These are phyloP conservation scores for Luscinia megarhynchos DNA, from an alignment of 2,797 vertebrate genomes.

Conservation along the genomic window DNA sequence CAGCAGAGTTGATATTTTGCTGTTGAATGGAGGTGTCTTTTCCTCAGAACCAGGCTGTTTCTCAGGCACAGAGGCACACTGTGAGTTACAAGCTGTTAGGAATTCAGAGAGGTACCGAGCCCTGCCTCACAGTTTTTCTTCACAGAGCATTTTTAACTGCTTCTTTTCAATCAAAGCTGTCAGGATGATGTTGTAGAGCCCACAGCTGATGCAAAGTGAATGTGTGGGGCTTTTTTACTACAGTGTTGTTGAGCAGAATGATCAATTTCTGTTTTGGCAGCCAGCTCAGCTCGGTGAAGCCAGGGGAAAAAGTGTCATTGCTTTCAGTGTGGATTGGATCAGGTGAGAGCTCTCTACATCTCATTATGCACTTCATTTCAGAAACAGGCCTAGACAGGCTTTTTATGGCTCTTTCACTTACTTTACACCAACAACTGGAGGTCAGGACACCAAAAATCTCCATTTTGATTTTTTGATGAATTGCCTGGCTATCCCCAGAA, in stretches of 20 bases:
- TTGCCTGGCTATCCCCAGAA: conserved; percentile 9
- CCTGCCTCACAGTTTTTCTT: conserved; percentile 26
- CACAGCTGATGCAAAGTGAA: neutral
- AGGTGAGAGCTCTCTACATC: neutral
- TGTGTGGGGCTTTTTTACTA: conserved; percentile 1
- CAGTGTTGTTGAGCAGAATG: neutral
- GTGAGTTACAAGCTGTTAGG: neutral
- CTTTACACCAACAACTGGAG: neutral
- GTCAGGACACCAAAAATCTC: conserved; percentile 6
- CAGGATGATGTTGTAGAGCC: conserved; percentile 37
- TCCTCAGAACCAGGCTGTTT: neutral
- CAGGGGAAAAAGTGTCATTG: neutral
- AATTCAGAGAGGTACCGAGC: neutral
- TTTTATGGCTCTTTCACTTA: conserved; percentile 26
- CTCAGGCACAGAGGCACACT: neutral
- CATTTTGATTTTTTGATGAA: conserved; percentile 22
- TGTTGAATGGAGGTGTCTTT: neutral
- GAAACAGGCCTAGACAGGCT: neutral
- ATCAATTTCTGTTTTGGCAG: conserved; percentile 33
- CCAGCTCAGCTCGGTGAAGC: conserved; percentile 2
- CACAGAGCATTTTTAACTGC: conserved; percentile 61
- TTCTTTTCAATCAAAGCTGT: conserved; percentile 64
- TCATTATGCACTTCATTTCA: conserved; percentile 30
- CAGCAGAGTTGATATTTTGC: neutral
- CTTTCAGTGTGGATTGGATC: neutral